Evolutionary conservation across 2,797 vertebrate genomes (phyloP), one percentile per base, ranked within the genome.

Genomic region (Rallus crepitans): DNA sequence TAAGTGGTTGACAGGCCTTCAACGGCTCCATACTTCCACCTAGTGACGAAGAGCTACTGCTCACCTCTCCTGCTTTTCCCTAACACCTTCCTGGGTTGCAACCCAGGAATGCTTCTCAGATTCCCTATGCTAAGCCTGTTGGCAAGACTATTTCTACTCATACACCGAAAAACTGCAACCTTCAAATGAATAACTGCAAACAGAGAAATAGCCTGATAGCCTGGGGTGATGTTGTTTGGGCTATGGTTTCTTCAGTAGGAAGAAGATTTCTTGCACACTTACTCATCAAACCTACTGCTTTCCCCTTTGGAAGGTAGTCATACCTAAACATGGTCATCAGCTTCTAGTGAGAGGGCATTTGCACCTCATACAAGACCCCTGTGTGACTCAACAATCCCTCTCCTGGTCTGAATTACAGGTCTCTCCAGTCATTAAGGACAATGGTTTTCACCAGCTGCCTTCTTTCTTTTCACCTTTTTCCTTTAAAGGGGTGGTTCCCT

Each of bases 21-120:
- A 37, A 23, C 16, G 9, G 89, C 90, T 93, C 96, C 66, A 65
- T n/a, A 27, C 88, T 81, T 91, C 96, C 97, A 96, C 59, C 96
- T 90, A 93, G 97, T 87, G 97, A 76, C 61, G 2, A 57, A 72
- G 47, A 69, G 10, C 28, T 68, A 1, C 57, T 39, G 31, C 48
- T 93, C 45, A 16, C 77, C 11, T 8, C 33, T 40, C 40, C 40
- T 79, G 37, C 33, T 48, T 70, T 63, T 48, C 52, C 63, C 15
- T 25, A 2, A 6, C 11, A 56, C 48, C 56, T 69, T 27, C n/a
- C 37, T 57, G 20, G 3, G 3, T 35, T 25, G 14, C 31, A 18
- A 1, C 1, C 2, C 5, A 8, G 21, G 53, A 57, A 23, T 1
- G 6, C 89, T 85, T 42, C 76, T 77, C 33, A 40, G 12, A 12